Percentiles rank a stretch among this genome's conserved stretches.
phyloP scores from a whole-genome alignment of 2,113 vertebrate species.

The Chroicocephalus ridibundus region DNA sequence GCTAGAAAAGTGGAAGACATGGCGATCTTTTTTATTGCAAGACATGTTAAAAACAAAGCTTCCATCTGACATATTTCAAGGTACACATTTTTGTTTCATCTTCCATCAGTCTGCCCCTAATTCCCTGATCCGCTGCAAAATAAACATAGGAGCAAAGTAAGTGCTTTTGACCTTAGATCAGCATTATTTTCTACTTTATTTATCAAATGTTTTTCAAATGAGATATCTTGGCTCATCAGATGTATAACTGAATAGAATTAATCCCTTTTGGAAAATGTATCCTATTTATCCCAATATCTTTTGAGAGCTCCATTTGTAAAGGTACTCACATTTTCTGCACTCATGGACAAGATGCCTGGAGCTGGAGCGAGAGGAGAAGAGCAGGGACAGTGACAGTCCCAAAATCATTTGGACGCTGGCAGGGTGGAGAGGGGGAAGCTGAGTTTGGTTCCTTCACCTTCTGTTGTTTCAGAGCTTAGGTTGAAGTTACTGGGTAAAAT shows the following conservation, averaged over 20 bases:
- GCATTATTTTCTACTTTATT: constrained; percentile 1
- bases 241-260: background rate
- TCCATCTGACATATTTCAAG: background rate
- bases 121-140: background rate
- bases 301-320: background rate
- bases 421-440: background rate
- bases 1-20: background rate
- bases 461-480: background rate
- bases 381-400: background rate
- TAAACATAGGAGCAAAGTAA: background rate
- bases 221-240: background rate
- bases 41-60: background rate
- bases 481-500: background rate
- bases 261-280: background rate
- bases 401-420: background rate
- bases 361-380: background rate
- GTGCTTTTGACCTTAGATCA: background rate
- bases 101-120: background rate
- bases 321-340: background rate
- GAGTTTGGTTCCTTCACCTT: background rate
- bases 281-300: background rate
- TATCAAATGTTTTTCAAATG: background rate
- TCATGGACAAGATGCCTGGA: background rate
- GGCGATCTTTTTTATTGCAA: background rate
- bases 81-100: background rate